A percentile compares a stretch with the other conserved stretches of the same genome.
Evolutionary conservation across 1,140 invertebrate genomes (phyloP).

Genomic region (Adelges cooleyi): DNA sequence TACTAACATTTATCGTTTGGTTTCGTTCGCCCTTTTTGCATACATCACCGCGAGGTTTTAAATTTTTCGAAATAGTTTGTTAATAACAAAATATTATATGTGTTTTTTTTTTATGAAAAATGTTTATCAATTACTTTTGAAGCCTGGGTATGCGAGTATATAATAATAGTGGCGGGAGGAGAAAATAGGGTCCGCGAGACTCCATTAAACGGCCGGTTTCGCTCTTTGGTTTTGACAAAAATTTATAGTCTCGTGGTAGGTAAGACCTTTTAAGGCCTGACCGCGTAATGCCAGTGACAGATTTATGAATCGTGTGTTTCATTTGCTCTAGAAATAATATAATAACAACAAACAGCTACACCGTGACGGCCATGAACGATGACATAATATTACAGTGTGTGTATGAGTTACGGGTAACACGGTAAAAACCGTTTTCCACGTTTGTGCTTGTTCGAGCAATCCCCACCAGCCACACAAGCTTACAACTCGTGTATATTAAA

Average conservation of each 20-base stretch:
- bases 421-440: neutral
- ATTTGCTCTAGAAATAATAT: slow-evolving; percentile 24
- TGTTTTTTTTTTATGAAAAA: slow-evolving; percentile 22
- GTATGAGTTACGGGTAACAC: neutral
- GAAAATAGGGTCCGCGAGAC: slow-evolving; percentile 4
- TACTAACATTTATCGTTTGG: too few relatives aligned
- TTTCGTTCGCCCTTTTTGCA: too few relatives aligned
- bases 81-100: too few relatives aligned
- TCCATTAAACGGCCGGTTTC: slow-evolving; percentile 14
- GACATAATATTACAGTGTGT: neutral
- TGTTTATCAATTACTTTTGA: slow-evolving; percentile 16
- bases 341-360: slow-evolving; percentile 4
- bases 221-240: slow-evolving; percentile 25
- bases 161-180: neutral
- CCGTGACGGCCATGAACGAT: neutral
- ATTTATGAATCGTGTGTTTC: slow-evolving; percentile 26
- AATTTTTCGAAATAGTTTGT: too few relatives aligned
- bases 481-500: too few relatives aligned
- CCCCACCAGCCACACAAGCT: too few relatives aligned
- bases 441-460: too few relatives aligned
- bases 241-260: slow-evolving; percentile 21
- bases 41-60: too few relatives aligned
- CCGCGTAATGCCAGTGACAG: slow-evolving; percentile 21
- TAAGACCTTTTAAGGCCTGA: slow-evolving; percentile 27
- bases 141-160: neutral